A percentile compares a stretch with the other conserved stretches of the same genome.
phyloP scores from a whole-genome alignment of 1,140 invertebrate species.

The Drosophila novamexicana region DNA sequence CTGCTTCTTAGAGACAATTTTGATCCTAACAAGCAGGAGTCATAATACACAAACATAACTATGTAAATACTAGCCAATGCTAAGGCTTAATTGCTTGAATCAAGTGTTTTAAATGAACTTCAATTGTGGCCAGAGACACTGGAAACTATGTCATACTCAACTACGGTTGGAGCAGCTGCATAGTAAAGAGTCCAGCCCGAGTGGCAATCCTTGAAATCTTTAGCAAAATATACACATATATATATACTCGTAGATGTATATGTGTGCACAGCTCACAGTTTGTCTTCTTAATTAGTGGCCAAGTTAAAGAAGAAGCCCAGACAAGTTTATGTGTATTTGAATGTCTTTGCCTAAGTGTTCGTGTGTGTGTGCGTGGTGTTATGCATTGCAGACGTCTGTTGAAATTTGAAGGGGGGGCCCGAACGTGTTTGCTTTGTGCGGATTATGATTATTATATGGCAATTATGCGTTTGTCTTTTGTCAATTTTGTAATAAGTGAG shows the following conservation, averaged over 20 bases:
- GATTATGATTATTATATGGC: slow-evolving; percentile 82
- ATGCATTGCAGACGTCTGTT: slow-evolving; percentile 13
- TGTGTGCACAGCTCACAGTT: slow-evolving; percentile 50
- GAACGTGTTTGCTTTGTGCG: slow-evolving; percentile 71
- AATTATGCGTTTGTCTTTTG: slow-evolving; percentile 76
- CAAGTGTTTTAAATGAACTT: slow-evolving; percentile 26
- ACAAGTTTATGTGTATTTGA: slow-evolving; percentile 21
- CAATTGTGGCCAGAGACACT: slow-evolving; percentile 13
- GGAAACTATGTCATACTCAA: slow-evolving; percentile 10
- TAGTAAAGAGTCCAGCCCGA: neutral
- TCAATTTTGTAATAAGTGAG: slow-evolving; percentile 72
- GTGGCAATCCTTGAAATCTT: slow-evolving; percentile 12
- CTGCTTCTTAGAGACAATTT: neutral
- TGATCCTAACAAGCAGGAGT: neutral
- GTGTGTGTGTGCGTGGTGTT: slow-evolving; percentile 2
- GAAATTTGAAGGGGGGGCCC: slow-evolving; percentile 1
- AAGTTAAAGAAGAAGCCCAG: slow-evolving; percentile 49
- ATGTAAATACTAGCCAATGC: neutral
- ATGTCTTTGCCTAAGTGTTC: slow-evolving; percentile 15
- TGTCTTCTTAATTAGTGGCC: slow-evolving; percentile 81
- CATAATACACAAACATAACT: neutral
- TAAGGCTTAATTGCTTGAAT: neutral
- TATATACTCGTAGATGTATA: slow-evolving; percentile 1
- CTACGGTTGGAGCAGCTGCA: neutral
- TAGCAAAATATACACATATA: slow-evolving; percentile 6